phyloP scores from a whole-genome alignment of 2,888 invertebrate genomes.

The Branchinecta sandiegonensis region DNA sequence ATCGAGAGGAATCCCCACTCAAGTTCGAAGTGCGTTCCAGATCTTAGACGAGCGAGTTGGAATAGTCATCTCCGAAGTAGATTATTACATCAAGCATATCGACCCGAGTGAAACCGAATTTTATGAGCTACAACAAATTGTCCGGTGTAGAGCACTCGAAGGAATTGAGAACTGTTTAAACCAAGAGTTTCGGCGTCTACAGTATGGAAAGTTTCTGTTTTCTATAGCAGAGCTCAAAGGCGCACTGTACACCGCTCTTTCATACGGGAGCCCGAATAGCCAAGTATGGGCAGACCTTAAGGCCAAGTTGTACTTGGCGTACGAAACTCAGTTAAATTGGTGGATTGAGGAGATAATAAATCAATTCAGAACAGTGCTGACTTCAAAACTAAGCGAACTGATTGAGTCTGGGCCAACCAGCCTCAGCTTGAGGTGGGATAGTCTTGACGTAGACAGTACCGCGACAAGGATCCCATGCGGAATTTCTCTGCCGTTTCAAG shows the following conservation, averaged over 20 bases:
- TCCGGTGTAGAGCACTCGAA: neutral
- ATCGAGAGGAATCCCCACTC: conserved; percentile 7
- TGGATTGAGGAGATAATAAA: neutral
- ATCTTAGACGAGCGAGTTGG: neutral
- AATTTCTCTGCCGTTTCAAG: neutral
- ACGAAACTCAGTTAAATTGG: neutral
- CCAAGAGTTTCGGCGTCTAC: neutral
- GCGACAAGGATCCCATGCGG: conserved; percentile 15
- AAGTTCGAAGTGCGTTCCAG: neutral
- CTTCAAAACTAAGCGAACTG: neutral
- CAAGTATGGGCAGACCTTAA: neutral
- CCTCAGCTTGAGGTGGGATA: neutral
- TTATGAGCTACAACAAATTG: neutral
- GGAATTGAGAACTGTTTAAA: neutral
- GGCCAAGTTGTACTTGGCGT: neutral
- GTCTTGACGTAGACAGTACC: neutral
- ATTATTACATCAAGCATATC: neutral
- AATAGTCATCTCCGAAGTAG: neutral
- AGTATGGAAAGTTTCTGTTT: neutral
- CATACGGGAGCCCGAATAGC: neutral
- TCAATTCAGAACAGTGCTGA: neutral
- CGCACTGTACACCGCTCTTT: neutral
- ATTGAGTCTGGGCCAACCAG: conserved; percentile 3
- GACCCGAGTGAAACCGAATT: neutral
- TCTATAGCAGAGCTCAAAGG: neutral